Base-by-base conservation (phyloP, 2,888 invertebrate species). In the Caenorhabditis panamensis region DNA sequence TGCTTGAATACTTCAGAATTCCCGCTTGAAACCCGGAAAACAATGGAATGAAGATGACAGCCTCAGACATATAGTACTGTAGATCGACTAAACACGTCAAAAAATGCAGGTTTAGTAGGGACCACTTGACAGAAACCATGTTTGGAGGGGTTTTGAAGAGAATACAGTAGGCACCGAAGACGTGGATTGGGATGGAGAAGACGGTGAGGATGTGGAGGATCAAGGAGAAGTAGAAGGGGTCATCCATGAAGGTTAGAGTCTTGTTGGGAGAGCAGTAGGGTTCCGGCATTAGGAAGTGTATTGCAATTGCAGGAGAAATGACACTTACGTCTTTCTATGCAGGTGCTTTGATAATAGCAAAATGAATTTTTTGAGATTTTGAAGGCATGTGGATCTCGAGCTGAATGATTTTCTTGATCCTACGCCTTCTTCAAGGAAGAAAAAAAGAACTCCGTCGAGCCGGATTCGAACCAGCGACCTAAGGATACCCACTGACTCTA, bases 381-480 rank as follows among this genome's bases (percentile, higher is more conserved):
- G n/a, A n/a, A n/a, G n/a, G n/a, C n/a, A n/a, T n/a, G n/a, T n/a
- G n/a, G n/a, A n/a, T n/a, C n/a, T n/a, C n/a, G n/a, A n/a, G n/a
- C n/a, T n/a, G n/a, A n/a, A n/a, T n/a, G n/a, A n/a, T n/a, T n/a
- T n/a, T n/a, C n/a, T n/a, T n/a, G n/a, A n/a, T n/a, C n/a, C n/a
- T n/a, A n/a, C n/a, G n/a, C n/a, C n/a, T n/a, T n/a, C n/a, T n/a
- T n/a, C n/a, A n/a, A n/a, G n/a, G n/a, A n/a, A n/a, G n/a, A n/a
- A n/a, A 77, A 77, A 77, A 77, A 56, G 13, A 56, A 68, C 13
- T 83, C 83, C 81, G 80, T 81, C 78, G 80, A 82, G 84, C 83
- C 82, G 84, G 84, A 85, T 83, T 84, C 84, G 85, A 85, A 85
- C 82, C 84, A 84, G 83, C 78, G 84, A 82, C 81, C 82, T 85